phyloP scores from a whole-genome alignment of 1,140 invertebrate species.

The Hypothenemus hampei region DNA sequence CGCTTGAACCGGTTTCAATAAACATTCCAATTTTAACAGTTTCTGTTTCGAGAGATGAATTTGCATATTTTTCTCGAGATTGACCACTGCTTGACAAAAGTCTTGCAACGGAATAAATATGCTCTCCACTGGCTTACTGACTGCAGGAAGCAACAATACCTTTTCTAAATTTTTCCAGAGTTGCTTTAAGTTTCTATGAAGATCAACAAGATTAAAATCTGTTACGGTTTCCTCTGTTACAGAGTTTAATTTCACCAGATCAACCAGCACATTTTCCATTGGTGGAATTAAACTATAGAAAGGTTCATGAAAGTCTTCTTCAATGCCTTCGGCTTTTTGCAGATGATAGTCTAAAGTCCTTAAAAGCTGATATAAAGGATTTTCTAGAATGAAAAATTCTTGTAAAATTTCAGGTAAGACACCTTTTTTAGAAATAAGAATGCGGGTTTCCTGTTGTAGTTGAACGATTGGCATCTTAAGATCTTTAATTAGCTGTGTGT shows the following conservation, averaged over 20 bases:
- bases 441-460: conserved; percentile 6
- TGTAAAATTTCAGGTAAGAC: not conserved
- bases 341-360: conserved; percentile 3
- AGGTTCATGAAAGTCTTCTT: conserved; percentile 2
- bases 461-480: conserved; percentile 13
- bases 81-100: conserved; percentile 5
- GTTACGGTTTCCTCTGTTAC: not conserved
- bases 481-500: conserved; percentile 3
- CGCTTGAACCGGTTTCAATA: not conserved
- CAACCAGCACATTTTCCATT: conserved; percentile 27
- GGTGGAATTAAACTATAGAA: conserved; percentile 12
- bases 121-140: conserved; percentile 7
- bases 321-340: not conserved
- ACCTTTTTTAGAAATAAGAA: conserved; percentile 9
- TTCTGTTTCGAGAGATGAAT: not conserved
- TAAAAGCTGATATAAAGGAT: conserved; percentile 12
- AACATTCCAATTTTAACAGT: not conserved
- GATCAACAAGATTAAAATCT: conserved; percentile 6
- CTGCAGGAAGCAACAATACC: conserved; percentile 13
- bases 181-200: conserved; percentile 9
- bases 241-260: conserved; percentile 28
- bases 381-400: not conserved
- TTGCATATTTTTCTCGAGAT: too few relatives aligned
- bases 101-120: conserved; percentile 21
- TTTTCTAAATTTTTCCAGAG: conserved; percentile 15